Evolutionary conservation across 2,797 vertebrate genomes (phyloP).

Genomic region (Channallabes apus): DNA sequence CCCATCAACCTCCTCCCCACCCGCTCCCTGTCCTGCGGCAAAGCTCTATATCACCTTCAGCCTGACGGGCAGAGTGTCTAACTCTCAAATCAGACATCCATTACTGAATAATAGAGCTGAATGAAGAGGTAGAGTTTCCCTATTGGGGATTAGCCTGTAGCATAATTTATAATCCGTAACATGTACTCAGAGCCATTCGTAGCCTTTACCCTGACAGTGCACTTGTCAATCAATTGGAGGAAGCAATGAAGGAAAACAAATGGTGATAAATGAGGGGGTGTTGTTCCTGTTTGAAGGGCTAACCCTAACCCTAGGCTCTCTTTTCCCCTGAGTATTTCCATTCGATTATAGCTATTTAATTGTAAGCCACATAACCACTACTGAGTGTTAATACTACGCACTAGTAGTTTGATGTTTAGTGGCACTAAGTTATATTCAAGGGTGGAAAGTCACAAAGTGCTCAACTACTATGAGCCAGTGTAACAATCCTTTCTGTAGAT

Average conservation of each 20-base stretch:
- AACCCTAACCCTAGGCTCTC: neutral
- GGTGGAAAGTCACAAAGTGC: neutral
- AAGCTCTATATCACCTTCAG: slow-evolving; percentile 88
- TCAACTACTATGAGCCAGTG: neutral
- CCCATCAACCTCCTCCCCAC: slow-evolving; percentile 57
- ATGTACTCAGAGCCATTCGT: slow-evolving; percentile 62
- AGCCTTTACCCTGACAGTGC: slow-evolving; percentile 68
- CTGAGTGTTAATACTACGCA: slow-evolving; percentile 18
- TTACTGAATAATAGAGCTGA: slow-evolving; percentile 97
- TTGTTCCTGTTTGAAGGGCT: slow-evolving; percentile 45
- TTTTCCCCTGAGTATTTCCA: slow-evolving; percentile 20
- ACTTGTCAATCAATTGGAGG: slow-evolving; percentile 72
- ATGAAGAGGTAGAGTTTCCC: slow-evolving; percentile 97
- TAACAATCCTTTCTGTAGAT: neutral
- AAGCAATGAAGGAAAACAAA: slow-evolving; percentile 60
- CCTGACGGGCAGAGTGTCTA: slow-evolving; percentile 85
- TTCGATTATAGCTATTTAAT: slow-evolving; percentile 33
- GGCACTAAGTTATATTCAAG: neutral
- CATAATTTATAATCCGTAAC: slow-evolving; percentile 96
- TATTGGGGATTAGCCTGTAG: slow-evolving; percentile 91
- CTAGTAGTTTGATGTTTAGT: slow-evolving; percentile 1
- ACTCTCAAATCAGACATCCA: slow-evolving; percentile 96
- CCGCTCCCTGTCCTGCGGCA: slow-evolving; percentile 78
- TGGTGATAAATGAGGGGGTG: slow-evolving; percentile 54
- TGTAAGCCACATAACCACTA: slow-evolving; percentile 15